Conservation (phyloP, 2,888 invertebrate species). For the Eupeodes latifasciatus region DNA sequence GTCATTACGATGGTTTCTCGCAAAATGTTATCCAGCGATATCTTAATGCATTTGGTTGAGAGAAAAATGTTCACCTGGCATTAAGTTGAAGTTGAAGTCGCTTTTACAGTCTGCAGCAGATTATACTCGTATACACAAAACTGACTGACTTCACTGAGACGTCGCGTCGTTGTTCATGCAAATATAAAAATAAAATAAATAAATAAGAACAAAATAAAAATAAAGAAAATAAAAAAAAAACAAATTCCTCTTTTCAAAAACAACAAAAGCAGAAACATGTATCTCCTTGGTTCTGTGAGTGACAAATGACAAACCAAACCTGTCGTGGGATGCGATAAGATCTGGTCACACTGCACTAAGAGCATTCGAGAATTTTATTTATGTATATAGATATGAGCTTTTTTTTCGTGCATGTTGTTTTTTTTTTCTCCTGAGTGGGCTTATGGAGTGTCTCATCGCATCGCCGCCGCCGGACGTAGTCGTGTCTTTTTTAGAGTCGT, state of each 20-base stretch:
- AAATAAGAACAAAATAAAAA: slow-evolving; percentile 39
- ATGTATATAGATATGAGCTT: slow-evolving; percentile 73
- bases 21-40: slow-evolving; percentile 68
- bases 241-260: slow-evolving; percentile 17
- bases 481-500: slow-evolving; percentile 37
- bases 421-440: slow-evolving; percentile 63
- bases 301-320: slow-evolving; percentile 84
- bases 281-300: slow-evolving; percentile 80
- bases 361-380: slow-evolving; percentile 76
- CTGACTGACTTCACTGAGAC: slow-evolving; percentile 12
- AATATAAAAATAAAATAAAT: slow-evolving; percentile 31
- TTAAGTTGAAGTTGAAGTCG: neutral
- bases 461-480: neutral
- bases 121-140: neutral
- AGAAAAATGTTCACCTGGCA: slow-evolving; percentile 57
- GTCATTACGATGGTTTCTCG: slow-evolving; percentile 51
- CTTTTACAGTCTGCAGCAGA: neutral
- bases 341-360: slow-evolving; percentile 79
- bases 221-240: too few species aligned
- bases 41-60: slow-evolving; percentile 63
- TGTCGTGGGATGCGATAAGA: slow-evolving; percentile 82
- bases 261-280: slow-evolving; percentile 72
- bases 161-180: slow-evolving; percentile 40
- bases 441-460: slow-evolving; percentile 45
- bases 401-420: slow-evolving; percentile 55